Conservation (phyloP, 2,888 invertebrate genomes). For the Plusia festucae region DNA sequence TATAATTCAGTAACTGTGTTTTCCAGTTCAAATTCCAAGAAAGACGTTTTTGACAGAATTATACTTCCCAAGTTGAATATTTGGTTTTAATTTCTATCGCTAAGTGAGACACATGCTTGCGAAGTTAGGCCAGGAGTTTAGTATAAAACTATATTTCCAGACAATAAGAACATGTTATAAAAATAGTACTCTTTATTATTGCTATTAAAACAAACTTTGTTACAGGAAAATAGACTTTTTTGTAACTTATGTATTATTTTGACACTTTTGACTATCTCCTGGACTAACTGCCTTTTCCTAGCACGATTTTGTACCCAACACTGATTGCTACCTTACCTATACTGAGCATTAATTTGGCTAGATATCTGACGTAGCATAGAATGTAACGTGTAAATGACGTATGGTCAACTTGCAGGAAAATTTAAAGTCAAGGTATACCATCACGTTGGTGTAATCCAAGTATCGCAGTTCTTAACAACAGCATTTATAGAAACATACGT, state of each 20-base stretch:
- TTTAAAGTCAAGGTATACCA: no score
- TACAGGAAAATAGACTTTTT: conserved; percentile 2
- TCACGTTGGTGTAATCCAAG: no score
- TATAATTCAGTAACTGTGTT: no score
- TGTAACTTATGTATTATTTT: conserved; percentile 23
- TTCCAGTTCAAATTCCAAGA: background rate
- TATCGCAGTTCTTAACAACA: background rate
- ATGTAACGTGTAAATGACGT: conserved; percentile 33
- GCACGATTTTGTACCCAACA: conserved; percentile 61
- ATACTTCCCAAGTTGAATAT: background rate
- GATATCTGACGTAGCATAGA: conserved; percentile 26
- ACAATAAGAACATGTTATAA: conserved; percentile 29
- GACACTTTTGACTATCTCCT: conserved; percentile 41
- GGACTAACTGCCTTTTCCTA: conserved; percentile 45
- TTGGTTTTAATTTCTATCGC: conserved; percentile 30
- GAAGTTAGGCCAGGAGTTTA: conserved; percentile 52
- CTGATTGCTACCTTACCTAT: conserved; percentile 47
- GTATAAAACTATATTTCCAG: background rate
- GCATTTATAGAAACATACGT: conserved; percentile 34
- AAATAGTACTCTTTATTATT: conserved; percentile 33
- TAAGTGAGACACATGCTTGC: conserved; percentile 34
- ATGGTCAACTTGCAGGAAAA: conserved; percentile 1
- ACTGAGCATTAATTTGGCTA: conserved; percentile 62
- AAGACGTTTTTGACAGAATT: background rate
- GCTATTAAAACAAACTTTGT: background rate